phyloP scores from a whole-genome alignment of 2,888 invertebrate genomes.

The Suillia variegata region DNA sequence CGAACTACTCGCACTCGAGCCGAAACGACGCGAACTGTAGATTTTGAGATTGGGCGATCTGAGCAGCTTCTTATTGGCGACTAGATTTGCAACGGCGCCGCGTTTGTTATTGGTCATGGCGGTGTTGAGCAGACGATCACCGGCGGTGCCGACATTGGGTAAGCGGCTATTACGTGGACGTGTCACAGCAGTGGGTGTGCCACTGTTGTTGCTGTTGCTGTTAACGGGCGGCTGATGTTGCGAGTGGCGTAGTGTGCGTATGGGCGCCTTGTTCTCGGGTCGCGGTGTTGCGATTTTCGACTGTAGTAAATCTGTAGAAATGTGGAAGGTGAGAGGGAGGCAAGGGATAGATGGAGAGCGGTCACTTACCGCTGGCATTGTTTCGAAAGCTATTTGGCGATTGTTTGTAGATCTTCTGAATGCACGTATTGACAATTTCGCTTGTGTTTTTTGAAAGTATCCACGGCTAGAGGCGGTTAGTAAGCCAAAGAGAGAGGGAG shows the following conservation, averaged over 20 bases:
- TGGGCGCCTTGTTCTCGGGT: constrained; percentile 32
- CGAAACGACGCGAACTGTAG: constrained; percentile 34
- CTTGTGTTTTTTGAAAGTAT: constrained; percentile 38
- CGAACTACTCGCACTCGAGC: constrained; percentile 38
- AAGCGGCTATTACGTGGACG: too few relatives aligned
- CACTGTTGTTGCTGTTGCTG: not conserved
- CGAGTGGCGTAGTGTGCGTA: constrained; percentile 25
- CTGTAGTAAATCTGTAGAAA: constrained; percentile 21
- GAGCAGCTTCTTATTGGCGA: constrained; percentile 25
- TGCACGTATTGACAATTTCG: constrained; percentile 38
- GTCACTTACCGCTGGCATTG: constrained; percentile 31
- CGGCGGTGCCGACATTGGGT: not conserved
- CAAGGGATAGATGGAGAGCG: not conserved
- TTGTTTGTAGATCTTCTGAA: constrained; percentile 39
- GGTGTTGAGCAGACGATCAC: constrained; percentile 1
- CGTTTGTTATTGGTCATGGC: not conserved
- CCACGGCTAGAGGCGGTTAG: constrained; percentile 41
- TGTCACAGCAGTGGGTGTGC: too few relatives aligned
- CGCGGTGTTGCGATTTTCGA: constrained; percentile 11
- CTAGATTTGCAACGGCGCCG: constrained; percentile 5
- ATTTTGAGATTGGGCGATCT: constrained; percentile 39
- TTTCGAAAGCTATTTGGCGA: constrained; percentile 33
- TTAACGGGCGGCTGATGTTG: constrained; percentile 14
- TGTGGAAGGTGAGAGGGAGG: not conserved
- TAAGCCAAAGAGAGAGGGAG: not conserved